phyloP scores from a whole-genome alignment of 2,888 invertebrate species.

The Hypolimnas misippus region DNA sequence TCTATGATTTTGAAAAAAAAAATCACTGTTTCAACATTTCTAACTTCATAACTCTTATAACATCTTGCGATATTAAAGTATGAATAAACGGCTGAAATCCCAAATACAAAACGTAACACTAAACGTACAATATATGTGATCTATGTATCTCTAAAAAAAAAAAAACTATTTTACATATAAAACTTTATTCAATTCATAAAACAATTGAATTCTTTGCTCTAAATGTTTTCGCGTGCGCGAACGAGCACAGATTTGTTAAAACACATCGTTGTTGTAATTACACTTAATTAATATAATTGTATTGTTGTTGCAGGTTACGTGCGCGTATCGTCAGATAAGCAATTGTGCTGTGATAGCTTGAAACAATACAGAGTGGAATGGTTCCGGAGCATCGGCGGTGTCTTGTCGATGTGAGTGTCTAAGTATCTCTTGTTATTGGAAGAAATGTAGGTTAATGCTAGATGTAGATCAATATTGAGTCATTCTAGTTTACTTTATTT shows the following conservation, averaged over 20 bases:
- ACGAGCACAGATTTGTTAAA: neutral
- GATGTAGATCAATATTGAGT: no score
- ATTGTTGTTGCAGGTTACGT: conserved; percentile 78
- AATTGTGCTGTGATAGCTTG: conserved; percentile 65
- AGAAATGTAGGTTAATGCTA: neutral
- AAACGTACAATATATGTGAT: no score
- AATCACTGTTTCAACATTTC: no score
- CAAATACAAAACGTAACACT: no score
- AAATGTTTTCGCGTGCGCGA: neutral
- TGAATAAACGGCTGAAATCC: no score
- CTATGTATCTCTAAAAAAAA: no score
- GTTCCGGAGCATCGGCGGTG: conserved; percentile 74
- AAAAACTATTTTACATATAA: neutral
- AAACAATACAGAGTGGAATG: conserved; percentile 76
- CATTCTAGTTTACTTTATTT: no score
- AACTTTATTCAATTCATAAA: neutral
- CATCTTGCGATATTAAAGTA: no score
- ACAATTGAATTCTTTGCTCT: neutral
- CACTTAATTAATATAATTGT: conserved; percentile 37
- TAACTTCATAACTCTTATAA: no score
- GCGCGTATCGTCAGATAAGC: conserved; percentile 75
- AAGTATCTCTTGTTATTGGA: neutral
- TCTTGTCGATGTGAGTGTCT: conserved; percentile 75
- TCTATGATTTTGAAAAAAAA: no score
- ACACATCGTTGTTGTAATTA: neutral